Percentiles rank a stretch among this genome's conserved stretches.
These are phyloP conservation scores for Oxytorus armatus DNA, from an alignment of 2,888 invertebrate species.

Conservation along the genomic window DNA sequence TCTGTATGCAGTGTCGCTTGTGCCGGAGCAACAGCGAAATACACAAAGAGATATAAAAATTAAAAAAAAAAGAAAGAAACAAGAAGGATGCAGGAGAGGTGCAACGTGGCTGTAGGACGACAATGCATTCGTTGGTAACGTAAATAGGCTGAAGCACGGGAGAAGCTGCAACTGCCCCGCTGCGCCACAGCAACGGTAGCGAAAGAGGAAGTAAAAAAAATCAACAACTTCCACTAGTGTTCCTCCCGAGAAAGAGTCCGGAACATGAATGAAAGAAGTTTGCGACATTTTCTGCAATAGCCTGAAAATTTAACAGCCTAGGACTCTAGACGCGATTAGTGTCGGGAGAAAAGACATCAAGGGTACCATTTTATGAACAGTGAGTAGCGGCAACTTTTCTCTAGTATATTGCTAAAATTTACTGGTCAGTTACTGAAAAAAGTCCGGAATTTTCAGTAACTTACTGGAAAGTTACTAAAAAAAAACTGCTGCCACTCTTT, in stretches of 20 bases:
- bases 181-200: conserved; percentile 41
- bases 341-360: neutral
- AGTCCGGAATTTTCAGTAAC: no score
- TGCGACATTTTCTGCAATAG: neutral
- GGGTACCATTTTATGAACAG: no score
- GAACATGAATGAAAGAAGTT: conserved; percentile 5
- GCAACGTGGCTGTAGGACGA: conserved; percentile 63
- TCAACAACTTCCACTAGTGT: conserved; percentile 64
- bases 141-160: conserved; percentile 70
- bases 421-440: no score
- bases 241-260: neutral
- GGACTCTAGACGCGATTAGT: neutral
- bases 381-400: no score
- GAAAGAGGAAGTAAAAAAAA: conserved; percentile 55
- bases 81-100: conserved; percentile 65
- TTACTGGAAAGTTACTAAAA: no score
- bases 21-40: conserved; percentile 41
- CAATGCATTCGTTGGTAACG: conserved; percentile 70
- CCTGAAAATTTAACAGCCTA: neutral
- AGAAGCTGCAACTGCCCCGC: conserved; percentile 18
- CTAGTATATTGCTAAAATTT: no score
- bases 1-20: conserved; percentile 29
- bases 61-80: conserved; percentile 55
- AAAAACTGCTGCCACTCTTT: no score
- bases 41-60: conserved; percentile 62